Evolutionary conservation across 2,797 vertebrate species (phyloP).

Genomic region (Phalloptychus januarius): DNA sequence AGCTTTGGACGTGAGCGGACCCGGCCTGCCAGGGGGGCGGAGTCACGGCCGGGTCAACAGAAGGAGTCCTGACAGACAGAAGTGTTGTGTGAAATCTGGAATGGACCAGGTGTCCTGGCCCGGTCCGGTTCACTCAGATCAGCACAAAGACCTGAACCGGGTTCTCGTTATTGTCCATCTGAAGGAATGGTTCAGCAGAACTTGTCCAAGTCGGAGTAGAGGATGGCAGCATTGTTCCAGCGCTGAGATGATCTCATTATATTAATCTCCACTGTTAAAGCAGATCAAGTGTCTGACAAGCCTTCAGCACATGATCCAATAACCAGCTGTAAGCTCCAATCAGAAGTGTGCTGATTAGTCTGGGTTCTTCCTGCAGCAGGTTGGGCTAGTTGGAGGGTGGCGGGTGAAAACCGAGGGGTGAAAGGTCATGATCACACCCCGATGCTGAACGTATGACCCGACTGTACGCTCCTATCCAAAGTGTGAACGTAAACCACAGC

Average conservation of each 20-base stretch:
- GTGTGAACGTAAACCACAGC: not conserved
- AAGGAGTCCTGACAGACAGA: slow-evolving; percentile 36
- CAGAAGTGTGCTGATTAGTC: not conserved
- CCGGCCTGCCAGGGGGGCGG: slow-evolving; percentile 14
- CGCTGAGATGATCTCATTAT: not conserved
- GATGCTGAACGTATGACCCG: not conserved
- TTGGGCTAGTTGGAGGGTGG: slow-evolving; percentile 38
- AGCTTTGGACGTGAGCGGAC: slow-evolving; percentile 28
- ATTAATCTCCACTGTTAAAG: not conserved
- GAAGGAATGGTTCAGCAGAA: not conserved
- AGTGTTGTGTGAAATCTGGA: slow-evolving; percentile 44
- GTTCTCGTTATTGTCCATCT: not conserved
- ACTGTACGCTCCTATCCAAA: slow-evolving; percentile 9
- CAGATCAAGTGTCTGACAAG: slow-evolving; percentile 7
- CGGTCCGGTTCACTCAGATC: not conserved
- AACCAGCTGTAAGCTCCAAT: not conserved
- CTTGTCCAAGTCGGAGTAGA: not conserved
- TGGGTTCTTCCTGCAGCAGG: slow-evolving; percentile 17
- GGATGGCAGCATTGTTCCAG: not conserved
- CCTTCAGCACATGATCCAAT: slow-evolving; percentile 19
- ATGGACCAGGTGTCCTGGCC: no score
- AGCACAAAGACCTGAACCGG: not conserved
- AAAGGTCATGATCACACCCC: slow-evolving; percentile 37
- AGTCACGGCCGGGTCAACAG: slow-evolving; percentile 29
- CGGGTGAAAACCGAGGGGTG: slow-evolving; percentile 14